These are phyloP conservation scores for Argentina silus DNA, from an alignment of 2,797 vertebrate genomes.

Conservation along the genomic window DNA sequence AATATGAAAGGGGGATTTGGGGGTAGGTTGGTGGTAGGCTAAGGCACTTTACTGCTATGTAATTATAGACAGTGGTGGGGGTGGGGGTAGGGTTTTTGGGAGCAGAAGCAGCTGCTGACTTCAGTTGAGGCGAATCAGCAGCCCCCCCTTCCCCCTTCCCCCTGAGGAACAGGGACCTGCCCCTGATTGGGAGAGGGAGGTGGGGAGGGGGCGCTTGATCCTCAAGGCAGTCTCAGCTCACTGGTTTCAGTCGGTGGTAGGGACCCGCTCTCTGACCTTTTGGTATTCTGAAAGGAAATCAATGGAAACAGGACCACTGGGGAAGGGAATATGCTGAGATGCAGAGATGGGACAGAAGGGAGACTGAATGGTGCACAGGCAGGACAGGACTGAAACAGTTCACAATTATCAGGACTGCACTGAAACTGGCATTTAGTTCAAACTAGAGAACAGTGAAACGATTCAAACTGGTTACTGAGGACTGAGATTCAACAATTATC, in stretches of 20 bases:
- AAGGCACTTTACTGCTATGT: conserved; percentile 23
- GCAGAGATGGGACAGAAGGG: neutral
- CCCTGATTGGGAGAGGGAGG: neutral
- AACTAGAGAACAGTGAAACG: conserved; percentile 7
- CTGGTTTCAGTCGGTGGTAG: conserved; percentile 2
- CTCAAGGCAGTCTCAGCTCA: conserved; percentile 13
- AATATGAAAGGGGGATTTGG: neutral
- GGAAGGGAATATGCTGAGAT: neutral
- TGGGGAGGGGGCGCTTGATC: conserved; percentile 14
- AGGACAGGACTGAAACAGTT: neutral
- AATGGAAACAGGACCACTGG: neutral
- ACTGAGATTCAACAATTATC: neutral
- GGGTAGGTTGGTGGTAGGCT: conserved; percentile 4
- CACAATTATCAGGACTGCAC: neutral
- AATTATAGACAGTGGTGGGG: conserved; percentile 57
- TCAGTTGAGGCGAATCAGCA: conserved; percentile 55
- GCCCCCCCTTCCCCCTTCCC: neutral
- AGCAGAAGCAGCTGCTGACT: conserved; percentile 70
- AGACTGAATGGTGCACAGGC: neutral
- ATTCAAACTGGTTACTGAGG: too few species aligned
- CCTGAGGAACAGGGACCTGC: neutral
- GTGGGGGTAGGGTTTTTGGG: conserved; percentile 14
- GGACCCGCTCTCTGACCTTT: conserved; percentile 27
- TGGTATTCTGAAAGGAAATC: conserved; percentile 13
- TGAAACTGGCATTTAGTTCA: neutral